Evolutionary conservation across 2,797 vertebrate species (phyloP).

Genomic region (Notoglanidium macrostoma): DNA sequence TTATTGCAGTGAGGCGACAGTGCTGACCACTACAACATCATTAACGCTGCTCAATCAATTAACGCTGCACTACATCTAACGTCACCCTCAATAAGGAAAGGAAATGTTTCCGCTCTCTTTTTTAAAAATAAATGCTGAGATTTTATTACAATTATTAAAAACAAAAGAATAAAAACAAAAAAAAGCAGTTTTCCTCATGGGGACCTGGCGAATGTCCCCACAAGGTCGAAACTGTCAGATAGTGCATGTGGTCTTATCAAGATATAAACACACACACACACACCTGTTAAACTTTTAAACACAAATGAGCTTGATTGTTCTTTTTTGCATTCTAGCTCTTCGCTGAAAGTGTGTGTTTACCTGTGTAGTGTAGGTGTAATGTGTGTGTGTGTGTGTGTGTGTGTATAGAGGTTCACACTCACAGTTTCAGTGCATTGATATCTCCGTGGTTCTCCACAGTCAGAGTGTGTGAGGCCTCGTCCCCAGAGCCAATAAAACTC

Average conservation of each 20-base stretch:
- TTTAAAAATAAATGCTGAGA: too few relatives aligned
- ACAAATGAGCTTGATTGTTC: background rate
- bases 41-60: background rate
- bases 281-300: background rate
- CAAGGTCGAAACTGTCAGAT: background rate
- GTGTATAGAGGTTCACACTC: conserved; percentile 37
- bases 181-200: background rate
- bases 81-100: background rate
- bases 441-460: conserved; percentile 43
- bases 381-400: background rate
- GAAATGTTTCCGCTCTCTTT: background rate
- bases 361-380: background rate
- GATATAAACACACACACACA: background rate
- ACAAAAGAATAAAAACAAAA: background rate
- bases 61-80: background rate
- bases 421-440: conserved; percentile 55
- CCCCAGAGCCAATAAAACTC: conserved; percentile 57
- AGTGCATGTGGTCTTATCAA: background rate
- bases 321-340: background rate
- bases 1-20: too few relatives aligned
- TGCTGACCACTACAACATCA: background rate
- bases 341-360: background rate
- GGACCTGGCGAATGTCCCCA: background rate
- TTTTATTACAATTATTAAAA: background rate
- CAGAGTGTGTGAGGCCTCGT: conserved; percentile 48